Base-by-base conservation (phyloP, 2,888 invertebrate genomes). In the Oxystoma pomonae region DNA sequence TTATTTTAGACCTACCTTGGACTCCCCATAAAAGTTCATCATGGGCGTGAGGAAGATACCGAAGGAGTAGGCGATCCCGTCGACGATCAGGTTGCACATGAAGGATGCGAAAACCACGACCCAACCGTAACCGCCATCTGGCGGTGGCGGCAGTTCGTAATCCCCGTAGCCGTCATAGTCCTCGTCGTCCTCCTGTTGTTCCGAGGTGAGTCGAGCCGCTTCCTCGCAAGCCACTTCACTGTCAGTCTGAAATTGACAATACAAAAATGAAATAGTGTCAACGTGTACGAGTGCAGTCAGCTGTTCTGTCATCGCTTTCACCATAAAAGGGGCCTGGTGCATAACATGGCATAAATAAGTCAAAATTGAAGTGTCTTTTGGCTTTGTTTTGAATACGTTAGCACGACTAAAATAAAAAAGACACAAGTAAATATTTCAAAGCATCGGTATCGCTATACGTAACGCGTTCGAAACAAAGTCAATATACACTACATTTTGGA, bases 21-120 rank as follows among this genome's bases (percentile, higher is more conserved):
- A 91, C 76, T 91, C 92, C 20, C 88, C 88, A 78, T 94, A 99
- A 77, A 89, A 89, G 1, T 81, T 82, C 66, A 91, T 91, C 74
- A 95, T 89, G 74, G 91, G 89, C 21, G 87, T 85, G 57, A 95
- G 85, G 83, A 95, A 94, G 76, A 98, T 91, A 60, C 98, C 98
- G 80, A 98, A 99, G 5, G 97, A 95, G 81, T 98, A 98, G n/a
- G 96, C 94, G 68, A 99, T 96, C 72, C 96, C 99, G 80, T 99
- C 98, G 63, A 99, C 96, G 72, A 98, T 92, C 84, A 98, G 88
- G 86, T 98, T 98, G 82, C 96, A 96, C 88, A 98, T 89, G 81
- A 99, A 97, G 55, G 96, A 96, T 60, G 96, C 96, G 75, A 94
- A 89, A 61, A 98, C 97, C 76, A 99, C 92, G 75, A 97, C 90